phyloP scores from a whole-genome alignment of 2,797 vertebrate genomes.

The Atherinosoma microstoma region DNA sequence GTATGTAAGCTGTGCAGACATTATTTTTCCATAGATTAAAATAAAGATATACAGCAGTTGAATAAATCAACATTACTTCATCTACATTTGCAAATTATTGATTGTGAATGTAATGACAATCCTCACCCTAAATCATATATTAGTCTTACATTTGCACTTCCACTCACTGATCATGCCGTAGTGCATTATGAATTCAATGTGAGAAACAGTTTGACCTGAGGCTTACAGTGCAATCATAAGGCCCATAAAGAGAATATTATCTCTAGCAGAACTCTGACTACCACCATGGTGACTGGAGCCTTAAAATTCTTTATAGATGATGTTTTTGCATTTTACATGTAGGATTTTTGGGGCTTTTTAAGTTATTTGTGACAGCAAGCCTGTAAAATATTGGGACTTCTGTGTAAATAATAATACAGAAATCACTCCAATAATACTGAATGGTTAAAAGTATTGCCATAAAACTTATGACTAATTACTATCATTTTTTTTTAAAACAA shows the following conservation, averaged over 20 bases:
- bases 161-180: slow-evolving; percentile 46
- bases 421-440: not conserved
- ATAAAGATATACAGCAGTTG: slow-evolving; percentile 2
- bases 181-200: slow-evolving; percentile 48
- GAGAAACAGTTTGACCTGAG: slow-evolving; percentile 46
- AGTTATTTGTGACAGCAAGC: not conserved
- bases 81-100: slow-evolving; percentile 55
- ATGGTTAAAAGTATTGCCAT: no score
- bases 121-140: slow-evolving; percentile 55
- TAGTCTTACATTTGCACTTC: slow-evolving; percentile 64
- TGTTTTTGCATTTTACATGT: not conserved
- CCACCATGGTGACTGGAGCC: not conserved
- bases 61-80: slow-evolving; percentile 13
- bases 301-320: not conserved
- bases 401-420: not conserved
- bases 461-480: no score
- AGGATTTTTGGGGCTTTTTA: not conserved
- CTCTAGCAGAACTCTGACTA: slow-evolving; percentile 29
- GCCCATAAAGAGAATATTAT: slow-evolving; percentile 38
- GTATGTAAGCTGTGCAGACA: not conserved
- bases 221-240: slow-evolving; percentile 19
- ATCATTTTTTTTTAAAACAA: not conserved
- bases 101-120: slow-evolving; percentile 51
- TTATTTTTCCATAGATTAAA: slow-evolving; percentile 2
- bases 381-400: not conserved